phyloP scores from a whole-genome alignment of 2,797 vertebrate species.

The Acomys russatus region DNA sequence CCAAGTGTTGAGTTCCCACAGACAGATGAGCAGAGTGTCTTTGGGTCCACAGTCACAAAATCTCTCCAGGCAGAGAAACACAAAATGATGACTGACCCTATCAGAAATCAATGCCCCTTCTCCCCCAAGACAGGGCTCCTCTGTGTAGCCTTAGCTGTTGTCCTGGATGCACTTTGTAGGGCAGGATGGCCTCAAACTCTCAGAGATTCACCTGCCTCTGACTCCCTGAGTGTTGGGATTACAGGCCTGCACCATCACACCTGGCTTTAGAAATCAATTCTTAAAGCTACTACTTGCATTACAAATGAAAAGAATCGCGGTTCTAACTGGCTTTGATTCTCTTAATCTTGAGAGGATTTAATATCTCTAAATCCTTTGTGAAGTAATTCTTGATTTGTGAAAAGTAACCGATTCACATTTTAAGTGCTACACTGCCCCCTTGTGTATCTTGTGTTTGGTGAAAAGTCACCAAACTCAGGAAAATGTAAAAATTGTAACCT shows the following conservation, averaged over 20 bases:
- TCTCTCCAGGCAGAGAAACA: not conserved
- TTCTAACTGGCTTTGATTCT: slow-evolving; percentile 53
- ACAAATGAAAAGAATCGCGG: slow-evolving; percentile 43
- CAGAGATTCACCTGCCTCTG: no score
- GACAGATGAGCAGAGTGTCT: not conserved
- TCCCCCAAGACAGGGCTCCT: no score
- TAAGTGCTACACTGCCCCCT: slow-evolving; percentile 83
- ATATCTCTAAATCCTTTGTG: slow-evolving; percentile 48
- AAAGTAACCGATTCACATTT: slow-evolving; percentile 51
- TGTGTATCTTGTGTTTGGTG: slow-evolving; percentile 66
- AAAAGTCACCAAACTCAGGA: not conserved
- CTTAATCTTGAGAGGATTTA: slow-evolving; percentile 62
- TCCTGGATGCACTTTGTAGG: no score
- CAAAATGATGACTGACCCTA: not conserved
- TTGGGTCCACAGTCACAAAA: not conserved
- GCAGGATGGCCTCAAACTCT: no score
- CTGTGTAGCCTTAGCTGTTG: no score
- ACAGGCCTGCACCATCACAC: no score
- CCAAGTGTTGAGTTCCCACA: not conserved
- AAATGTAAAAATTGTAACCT: not conserved
- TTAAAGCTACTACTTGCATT: slow-evolving; percentile 43
- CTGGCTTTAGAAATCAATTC: not conserved
- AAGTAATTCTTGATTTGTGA: not conserved
- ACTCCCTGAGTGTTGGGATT: no score
- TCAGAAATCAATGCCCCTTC: slow-evolving; percentile 2